Conservation (phyloP, 2,113 vertebrate genomes). For the Acrocephalus kingi region DNA sequence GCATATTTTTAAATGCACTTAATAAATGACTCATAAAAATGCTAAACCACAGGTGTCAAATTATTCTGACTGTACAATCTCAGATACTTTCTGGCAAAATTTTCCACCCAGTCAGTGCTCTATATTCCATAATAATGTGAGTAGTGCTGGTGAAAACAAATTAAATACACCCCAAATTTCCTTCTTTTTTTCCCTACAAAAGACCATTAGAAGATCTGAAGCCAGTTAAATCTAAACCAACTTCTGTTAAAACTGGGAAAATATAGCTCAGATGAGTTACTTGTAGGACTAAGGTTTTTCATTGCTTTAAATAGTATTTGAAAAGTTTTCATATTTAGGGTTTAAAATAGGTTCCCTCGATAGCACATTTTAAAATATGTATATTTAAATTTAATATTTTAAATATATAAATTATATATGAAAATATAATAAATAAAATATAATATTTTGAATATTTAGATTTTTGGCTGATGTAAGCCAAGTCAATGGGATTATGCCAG, state of each 20-base stretch:
- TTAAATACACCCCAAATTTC: neutral
- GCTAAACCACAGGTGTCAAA: constrained; percentile 1
- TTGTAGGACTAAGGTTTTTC: neutral
- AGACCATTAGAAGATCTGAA: neutral
- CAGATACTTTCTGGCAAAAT: constrained; percentile 8
- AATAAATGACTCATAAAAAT: constrained; percentile 42
- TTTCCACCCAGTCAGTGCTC: neutral
- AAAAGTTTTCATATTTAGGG: neutral
- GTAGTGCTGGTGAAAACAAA: neutral
- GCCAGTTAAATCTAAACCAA: neutral
- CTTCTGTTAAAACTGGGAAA: neutral
- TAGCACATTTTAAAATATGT: neutral
- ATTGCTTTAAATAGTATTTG: neutral
- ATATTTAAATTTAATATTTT: neutral
- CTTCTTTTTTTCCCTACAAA: neutral
- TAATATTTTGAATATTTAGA: neutral
- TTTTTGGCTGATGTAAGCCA: neutral
- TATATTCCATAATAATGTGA: neutral
- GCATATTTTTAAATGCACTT: constrained; percentile 26
- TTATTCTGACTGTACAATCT: neutral
- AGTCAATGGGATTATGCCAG: neutral
- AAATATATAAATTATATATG: no score
- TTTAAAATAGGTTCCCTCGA: neutral
- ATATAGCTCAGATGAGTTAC: neutral
- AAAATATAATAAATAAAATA: neutral